Evolutionary conservation across 2,797 vertebrate species (phyloP).

Genomic region (Buphagus erythrorhynchus): DNA sequence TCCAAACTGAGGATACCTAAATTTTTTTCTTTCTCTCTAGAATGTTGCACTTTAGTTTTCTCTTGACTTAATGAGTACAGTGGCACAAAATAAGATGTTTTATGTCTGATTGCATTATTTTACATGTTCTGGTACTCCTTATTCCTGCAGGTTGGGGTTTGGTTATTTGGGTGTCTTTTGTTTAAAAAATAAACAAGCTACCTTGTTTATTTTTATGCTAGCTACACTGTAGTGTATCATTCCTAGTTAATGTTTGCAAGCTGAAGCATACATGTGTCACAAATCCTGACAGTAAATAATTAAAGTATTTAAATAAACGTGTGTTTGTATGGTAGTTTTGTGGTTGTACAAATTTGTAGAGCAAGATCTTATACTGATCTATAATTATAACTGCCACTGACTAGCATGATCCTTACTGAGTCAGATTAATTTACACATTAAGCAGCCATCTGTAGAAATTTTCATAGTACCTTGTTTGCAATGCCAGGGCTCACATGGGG

Average conservation of each 20-base stretch:
- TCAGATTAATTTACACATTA: constrained; percentile 78
- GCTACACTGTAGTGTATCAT: not conserved
- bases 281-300: constrained; percentile 78
- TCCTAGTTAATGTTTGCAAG: constrained; percentile 64
- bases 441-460: constrained; percentile 76
- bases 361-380: constrained; percentile 74
- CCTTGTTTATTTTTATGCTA: constrained; percentile 60
- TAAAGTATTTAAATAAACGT: constrained; percentile 76
- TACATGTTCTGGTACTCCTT: not conserved
- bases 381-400: constrained; percentile 76
- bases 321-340: constrained; percentile 48
- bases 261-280: constrained; percentile 60
- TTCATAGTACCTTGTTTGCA: constrained; percentile 60
- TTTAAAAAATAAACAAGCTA: not conserved
- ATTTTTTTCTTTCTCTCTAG: not conserved
- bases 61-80: constrained; percentile 24
- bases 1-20: not conserved
- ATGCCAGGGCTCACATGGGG: constrained; percentile 18
- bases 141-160: not conserved
- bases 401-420: constrained; percentile 69
- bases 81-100: not conserved
- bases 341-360: constrained; percentile 70
- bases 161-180: not conserved
- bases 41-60: not conserved
- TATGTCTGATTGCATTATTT: not conserved